Base-by-base conservation (phyloP, 2,888 invertebrate genomes). In the Agrochola lychnidis region DNA sequence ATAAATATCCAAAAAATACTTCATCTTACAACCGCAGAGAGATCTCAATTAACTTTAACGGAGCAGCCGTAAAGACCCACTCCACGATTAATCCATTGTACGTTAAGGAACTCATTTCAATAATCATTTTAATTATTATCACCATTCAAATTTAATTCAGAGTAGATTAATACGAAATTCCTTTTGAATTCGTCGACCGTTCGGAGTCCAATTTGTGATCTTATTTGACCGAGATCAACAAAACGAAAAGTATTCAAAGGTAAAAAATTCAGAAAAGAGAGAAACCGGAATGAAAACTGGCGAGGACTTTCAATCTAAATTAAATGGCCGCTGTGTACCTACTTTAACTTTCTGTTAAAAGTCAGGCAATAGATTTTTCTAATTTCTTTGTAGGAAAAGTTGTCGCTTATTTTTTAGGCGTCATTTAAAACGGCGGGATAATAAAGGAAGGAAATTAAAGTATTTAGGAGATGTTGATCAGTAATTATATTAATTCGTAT, bases 171-270 rank as follows among this genome's bases (percentile, higher is more conserved):
- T 86, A 67, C 62, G 71, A 79, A 87, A 84, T 86, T 88, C 62
- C 68, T 70, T 87, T 88, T 78, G 72, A 76, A 77, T 67, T 75
- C 59, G 59, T 76, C 73, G 57, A 75, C 69, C 68, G 61, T 76
- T 84, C 79, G 53, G 67, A 68, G 82, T 84, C 75, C 86, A 86
- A 79, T 88, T 87, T 84, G 86, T 86, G 82, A 78, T 88, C 79
- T 87, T 87, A 84, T 87, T 87, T 86, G 78, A 86, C 82, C 77
- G 73, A 86, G 80, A 81, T 82, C 82, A 88, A 84, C 82, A 87
- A 78, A 86, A 87, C 79, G 82, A 79, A 84, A 84, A 82, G 79
- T 88, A 74, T 80, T 81, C 73, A 84, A 88, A 88, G 84, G 77
- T 80, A 78, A 79, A 51, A 76, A 83, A 76, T 62, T 76, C 63